Evolutionary conservation across 2,797 vertebrate species (phyloP), one percentile per base, ranked within the genome.

Genomic region (Rhynchotus rufescens): DNA sequence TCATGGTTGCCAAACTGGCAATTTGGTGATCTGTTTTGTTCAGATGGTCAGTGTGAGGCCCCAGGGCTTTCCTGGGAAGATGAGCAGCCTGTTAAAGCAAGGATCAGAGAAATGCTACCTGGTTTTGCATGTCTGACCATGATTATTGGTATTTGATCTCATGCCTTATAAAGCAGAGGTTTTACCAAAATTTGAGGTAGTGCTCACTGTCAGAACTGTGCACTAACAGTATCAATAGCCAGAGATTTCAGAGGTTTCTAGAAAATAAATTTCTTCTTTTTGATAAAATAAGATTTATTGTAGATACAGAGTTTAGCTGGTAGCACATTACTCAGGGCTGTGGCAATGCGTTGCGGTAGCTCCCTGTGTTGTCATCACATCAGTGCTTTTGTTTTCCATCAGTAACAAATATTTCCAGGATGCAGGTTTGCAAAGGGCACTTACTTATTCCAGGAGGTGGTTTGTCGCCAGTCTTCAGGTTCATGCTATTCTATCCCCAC

Each of bases 401-500:
- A 90, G 83, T 79, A 81, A 64, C 21, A 3, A 83, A 64, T 81
- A 54, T 61, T 87, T 89, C 64, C 74, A 92, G 89, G 80, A 90
- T 79, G 82, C 80, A 64, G 52, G 44, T 80, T 83, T 84, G 82
- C 90, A 69, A 60, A 80, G 85, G 56, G 59, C 34, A 52, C 78
- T 92, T 87, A 76, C 74, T 84, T 84, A 51, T 87, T 69, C 56
- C 20, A 6, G 30, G 6, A 74, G 4, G 56, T 76, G 74, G 60
- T 90, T 80, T 52, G 45, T 69, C 66, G 66, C 51, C 10, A 19
- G 74, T 7, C 10, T 72, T 2, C 56, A 26, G 0, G 64, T 66
- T 86, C 0, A 5, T 73, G 2, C 5, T 32, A 0, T 30, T 26
- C 72, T 66, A 34, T 1, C 14, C 32, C 59, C 1, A 42, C 0